Base-by-base conservation (phyloP, 1,140 invertebrate species). In the Steinernema khuongi region DNA sequence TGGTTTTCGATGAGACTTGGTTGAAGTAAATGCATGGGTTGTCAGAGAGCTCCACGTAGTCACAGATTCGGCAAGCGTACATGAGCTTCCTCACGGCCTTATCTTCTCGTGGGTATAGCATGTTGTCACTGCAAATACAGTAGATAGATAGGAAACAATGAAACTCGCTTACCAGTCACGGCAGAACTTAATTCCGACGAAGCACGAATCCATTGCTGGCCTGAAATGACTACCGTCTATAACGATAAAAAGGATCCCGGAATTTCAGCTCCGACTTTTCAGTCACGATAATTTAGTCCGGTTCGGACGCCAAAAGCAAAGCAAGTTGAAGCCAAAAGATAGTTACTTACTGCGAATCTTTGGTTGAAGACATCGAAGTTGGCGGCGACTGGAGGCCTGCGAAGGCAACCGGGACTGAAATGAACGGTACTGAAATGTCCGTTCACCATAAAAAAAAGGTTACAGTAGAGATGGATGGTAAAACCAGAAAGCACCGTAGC, bases 1-100 rank as follows among this genome's bases (percentile, higher is more conserved):
- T n/a, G n/a, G n/a, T 95, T 91, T 99, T 96, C 90, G 98, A 96
- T 90, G 95, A 96, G 89, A 99, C 96, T 89, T 97, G 97, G 89
- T 99, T 99, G 0, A 98, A 95, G 85, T 99, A 99, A 73, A 99
- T 97, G 85, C 96, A 99, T 82, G 96, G 94, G 77, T 95, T 97
- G 82, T 96, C 94, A 0, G 96, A 94, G 29, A 93, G 88, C 86
- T 96, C 92, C 85, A 94, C 95, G 85, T 94, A 96, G 81, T 96
- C 93, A 87, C 95, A 97, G 88, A 97, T 96, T 86, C 95, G 89
- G 84, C 95, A 98, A 86, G 94, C 94, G 87, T 97, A 99, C 75
- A 97, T 87, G 0, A 98, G 86, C 30, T 94, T 91, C 88, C 93
- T 94, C 83, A 92, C 93, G 85, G 97, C 95, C 88, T 97, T 97